A percentile compares a stretch with the other conserved stretches of the same genome.
Conservation (phyloP, 2,113 vertebrate species). For the Dromaius novaehollandiae region DNA sequence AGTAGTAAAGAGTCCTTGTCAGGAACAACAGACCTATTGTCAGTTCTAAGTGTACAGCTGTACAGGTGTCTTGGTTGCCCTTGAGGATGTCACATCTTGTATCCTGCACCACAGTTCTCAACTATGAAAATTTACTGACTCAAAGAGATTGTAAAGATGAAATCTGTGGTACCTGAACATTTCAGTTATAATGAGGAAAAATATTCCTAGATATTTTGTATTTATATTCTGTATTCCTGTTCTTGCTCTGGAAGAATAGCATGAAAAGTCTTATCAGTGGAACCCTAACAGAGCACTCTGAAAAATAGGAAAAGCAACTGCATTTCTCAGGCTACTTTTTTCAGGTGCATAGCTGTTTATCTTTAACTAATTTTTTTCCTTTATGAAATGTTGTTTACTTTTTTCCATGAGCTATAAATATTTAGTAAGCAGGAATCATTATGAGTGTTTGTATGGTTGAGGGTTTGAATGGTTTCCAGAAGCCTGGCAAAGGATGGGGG, state of each 20-base stretch:
- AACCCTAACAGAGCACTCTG: background rate
- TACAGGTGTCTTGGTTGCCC: background rate
- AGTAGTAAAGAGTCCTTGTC: background rate
- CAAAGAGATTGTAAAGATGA: background rate
- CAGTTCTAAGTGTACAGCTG: background rate
- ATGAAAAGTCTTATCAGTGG: background rate
- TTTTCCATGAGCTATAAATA: background rate
- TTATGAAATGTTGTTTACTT: background rate
- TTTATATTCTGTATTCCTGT: no score
- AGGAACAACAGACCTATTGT: slow-evolving; percentile 19
- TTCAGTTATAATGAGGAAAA: background rate
- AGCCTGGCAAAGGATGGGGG: background rate
- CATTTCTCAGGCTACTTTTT: background rate
- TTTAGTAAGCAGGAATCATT: background rate
- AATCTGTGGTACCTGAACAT: background rate
- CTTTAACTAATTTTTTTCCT: background rate
- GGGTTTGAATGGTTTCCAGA: background rate
- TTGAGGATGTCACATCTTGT: slow-evolving; percentile 22
- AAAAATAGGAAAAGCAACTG: no score
- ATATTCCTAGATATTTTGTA: background rate
- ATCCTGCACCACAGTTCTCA: slow-evolving; percentile 4
- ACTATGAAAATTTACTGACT: background rate
- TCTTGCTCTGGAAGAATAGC: background rate
- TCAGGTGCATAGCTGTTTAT: background rate
- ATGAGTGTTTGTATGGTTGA: background rate